A percentile compares a stretch with the other conserved stretches of the same genome.
These are phyloP conservation scores for Tholera decimalis DNA, from an alignment of 2,888 invertebrate species.

Conservation along the genomic window DNA sequence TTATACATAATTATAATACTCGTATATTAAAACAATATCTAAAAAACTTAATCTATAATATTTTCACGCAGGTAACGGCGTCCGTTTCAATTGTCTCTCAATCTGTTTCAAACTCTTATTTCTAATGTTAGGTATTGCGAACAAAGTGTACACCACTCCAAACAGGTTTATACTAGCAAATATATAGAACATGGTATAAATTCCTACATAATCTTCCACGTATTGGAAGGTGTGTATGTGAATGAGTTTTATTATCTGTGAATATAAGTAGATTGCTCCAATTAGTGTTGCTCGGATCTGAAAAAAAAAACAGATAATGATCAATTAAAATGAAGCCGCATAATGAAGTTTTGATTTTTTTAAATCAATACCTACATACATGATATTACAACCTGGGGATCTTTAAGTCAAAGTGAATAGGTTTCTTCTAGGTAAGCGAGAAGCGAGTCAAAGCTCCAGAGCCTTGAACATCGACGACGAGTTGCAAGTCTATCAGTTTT, in stretches of 20 bases:
- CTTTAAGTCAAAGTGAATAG: too few species aligned
- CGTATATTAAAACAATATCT: slow-evolving; percentile 5
- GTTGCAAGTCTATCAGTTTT: too few species aligned
- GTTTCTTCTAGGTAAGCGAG: too few species aligned
- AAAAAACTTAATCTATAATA: slow-evolving; percentile 9
- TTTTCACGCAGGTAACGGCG: slow-evolving; percentile 76
- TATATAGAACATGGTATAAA: slow-evolving; percentile 81
- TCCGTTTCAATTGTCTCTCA: slow-evolving; percentile 81
- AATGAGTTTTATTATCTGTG: slow-evolving; percentile 76
- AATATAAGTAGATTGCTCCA: slow-evolving; percentile 75
- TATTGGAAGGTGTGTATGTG: slow-evolving; percentile 81
- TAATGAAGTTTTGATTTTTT: background rate
- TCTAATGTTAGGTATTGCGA: slow-evolving; percentile 76
- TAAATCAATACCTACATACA: too few species aligned
- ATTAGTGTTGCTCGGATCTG: slow-evolving; percentile 82
- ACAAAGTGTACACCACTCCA: slow-evolving; percentile 80
- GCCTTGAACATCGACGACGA: too few species aligned
- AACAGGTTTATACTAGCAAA: slow-evolving; percentile 81
- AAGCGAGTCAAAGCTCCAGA: too few species aligned
- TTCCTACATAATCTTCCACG: slow-evolving; percentile 80
- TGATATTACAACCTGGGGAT: too few species aligned
- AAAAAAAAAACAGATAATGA: slow-evolving; percentile 52
- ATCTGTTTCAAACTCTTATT: slow-evolving; percentile 77
- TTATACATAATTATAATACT: too few species aligned
- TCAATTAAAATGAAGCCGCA: background rate